Evolutionary conservation across 64 coral and sea anemone species (phyloP).

Genomic region (Dendronephthya gigantea): DNA sequence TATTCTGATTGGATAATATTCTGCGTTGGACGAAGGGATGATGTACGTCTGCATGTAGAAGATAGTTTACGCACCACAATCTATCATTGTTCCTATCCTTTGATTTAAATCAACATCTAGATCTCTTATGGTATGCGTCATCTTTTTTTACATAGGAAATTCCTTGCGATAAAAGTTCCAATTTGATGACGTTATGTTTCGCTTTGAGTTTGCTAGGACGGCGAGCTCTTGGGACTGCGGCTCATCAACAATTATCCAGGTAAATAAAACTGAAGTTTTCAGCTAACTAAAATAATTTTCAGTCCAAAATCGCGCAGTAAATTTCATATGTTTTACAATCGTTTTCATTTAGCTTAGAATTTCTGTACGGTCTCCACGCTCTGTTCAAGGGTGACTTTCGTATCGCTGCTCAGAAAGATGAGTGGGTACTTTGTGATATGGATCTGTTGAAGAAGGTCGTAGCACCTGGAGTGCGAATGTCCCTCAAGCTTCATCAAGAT

Average conservation of each 20-base stretch:
- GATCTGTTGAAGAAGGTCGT: slow-evolving; percentile 87
- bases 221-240: slow-evolving; percentile 79
- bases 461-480: slow-evolving; percentile 98
- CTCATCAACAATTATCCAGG: slow-evolving; percentile 92
- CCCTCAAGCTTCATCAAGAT: slow-evolving; percentile 95
- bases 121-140: too few species aligned
- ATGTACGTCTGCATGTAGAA: slow-evolving; percentile 62
- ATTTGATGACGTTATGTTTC: slow-evolving; percentile 77
- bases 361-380: slow-evolving; percentile 87
- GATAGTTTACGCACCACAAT: too few species aligned
- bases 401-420: slow-evolving; percentile 78
- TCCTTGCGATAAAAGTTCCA: slow-evolving; percentile 54
- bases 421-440: slow-evolving; percentile 96
- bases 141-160: slow-evolving; percentile 51
- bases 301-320: too few species aligned
- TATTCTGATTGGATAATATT: slow-evolving; percentile 88
- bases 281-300: too few species aligned
- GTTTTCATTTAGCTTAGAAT: slow-evolving; percentile 58
- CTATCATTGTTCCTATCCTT: too few species aligned
- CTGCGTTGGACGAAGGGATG: slow-evolving; percentile 56
- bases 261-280: background rate
- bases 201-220: slow-evolving; percentile 78
- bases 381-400: slow-evolving; percentile 98
- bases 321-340: background rate
- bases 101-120: too few species aligned